A percentile compares a stretch with the other conserved stretches of the same genome.
Evolutionary conservation across 2,888 invertebrate species (phyloP).

Genomic region (Eupithecia dodoneata): DNA sequence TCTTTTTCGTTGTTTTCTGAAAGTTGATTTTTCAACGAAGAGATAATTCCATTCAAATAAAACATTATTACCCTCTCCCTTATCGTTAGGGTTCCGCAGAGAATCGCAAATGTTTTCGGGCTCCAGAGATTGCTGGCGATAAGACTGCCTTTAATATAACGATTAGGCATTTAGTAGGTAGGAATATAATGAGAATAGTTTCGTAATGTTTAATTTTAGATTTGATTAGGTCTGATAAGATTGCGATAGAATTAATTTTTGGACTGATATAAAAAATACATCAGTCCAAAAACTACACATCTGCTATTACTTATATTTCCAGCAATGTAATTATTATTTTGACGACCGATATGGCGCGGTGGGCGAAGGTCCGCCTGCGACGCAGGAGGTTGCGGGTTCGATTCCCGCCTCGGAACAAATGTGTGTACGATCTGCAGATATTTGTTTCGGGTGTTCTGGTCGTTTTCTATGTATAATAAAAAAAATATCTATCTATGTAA

Average conservation of each 20-base stretch:
- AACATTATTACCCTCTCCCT: constrained; percentile 38
- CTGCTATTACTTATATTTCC: too few relatives aligned
- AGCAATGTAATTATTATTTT: too few relatives aligned
- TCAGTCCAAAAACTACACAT: too few relatives aligned
- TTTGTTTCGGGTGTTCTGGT: too few relatives aligned
- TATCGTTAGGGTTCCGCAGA: constrained; percentile 36
- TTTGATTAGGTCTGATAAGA: not conserved
- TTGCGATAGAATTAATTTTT: not conserved
- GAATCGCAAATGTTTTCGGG: constrained; percentile 19
- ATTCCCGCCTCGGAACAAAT: too few relatives aligned
- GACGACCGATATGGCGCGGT: too few relatives aligned
- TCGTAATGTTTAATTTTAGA: not conserved
- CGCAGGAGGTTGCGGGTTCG: too few relatives aligned
- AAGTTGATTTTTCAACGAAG: constrained; percentile 39
- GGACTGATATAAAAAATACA: not conserved
- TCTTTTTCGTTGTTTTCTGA: constrained; percentile 3
- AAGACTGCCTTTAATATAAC: not conserved
- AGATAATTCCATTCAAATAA: constrained; percentile 41
- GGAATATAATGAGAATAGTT: not conserved
- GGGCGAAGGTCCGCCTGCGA: too few relatives aligned
- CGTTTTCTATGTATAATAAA: too few relatives aligned
- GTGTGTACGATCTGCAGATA: too few relatives aligned
- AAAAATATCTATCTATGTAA: too few relatives aligned
- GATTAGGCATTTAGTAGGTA: not conserved
- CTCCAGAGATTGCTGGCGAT: not conserved